Evolutionary conservation across 2,888 invertebrate genomes (phyloP).

Genomic region (Drosophila fulvimacula): DNA sequence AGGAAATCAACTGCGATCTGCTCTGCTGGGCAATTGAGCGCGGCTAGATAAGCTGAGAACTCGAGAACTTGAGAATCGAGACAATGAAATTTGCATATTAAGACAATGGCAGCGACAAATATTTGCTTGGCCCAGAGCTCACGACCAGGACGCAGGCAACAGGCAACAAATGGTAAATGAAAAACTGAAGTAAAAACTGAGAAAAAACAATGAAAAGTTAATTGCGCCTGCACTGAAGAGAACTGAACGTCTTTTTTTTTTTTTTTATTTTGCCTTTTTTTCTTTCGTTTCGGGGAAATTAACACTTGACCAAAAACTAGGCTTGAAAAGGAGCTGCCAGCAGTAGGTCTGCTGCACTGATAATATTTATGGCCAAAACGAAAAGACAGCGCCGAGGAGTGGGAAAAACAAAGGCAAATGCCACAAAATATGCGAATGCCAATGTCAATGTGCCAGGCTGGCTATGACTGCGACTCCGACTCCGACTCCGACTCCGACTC

Average conservation of each 20-base stretch:
- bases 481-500: background rate
- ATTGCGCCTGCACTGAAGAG: conserved; percentile 49
- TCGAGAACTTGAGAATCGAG: conserved; percentile 9
- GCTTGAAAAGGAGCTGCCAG: conserved; percentile 32
- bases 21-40: conserved; percentile 64
- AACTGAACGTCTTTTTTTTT: conserved; percentile 42
- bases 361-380: conserved; percentile 76
- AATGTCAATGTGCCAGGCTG: conserved; percentile 9
- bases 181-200: background rate
- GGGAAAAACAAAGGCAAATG: conserved; percentile 61
- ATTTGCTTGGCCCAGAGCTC: conserved; percentile 26
- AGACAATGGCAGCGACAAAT: conserved; percentile 69
- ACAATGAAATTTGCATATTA: conserved; percentile 78
- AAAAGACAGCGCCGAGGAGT: no score
- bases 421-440: conserved; percentile 71
- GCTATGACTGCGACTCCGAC: conserved; percentile 2
- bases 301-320: conserved; percentile 63
- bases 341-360: conserved; percentile 35
- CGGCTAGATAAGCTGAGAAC: conserved; percentile 22
- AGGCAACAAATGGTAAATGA: background rate
- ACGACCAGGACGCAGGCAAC: conserved; percentile 33
- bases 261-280: no score
- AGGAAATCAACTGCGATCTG: conserved; percentile 53
- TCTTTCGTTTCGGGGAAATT: conserved; percentile 69
- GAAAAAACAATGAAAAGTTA: conserved; percentile 47